Evolutionary conservation across 2,113 vertebrate genomes (phyloP).

Genomic region (Galeopterus variegatus): DNA sequence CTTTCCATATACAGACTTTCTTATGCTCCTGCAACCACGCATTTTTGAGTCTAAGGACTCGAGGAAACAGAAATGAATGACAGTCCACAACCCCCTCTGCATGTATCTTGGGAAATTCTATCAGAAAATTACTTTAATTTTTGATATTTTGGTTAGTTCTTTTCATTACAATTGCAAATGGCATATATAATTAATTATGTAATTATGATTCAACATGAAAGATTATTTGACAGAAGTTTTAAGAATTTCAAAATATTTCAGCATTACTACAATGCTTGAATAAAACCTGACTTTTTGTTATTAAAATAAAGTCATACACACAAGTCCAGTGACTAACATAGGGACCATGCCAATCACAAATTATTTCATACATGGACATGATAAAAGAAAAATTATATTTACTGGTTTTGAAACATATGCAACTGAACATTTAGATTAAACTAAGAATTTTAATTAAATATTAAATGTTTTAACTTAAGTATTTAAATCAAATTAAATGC

Average conservation of each 20-base stretch:
- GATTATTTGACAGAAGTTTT: conserved; percentile 22
- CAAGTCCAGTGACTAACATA: background rate
- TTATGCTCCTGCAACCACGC: background rate
- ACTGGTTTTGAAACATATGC: background rate
- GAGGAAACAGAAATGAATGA: background rate
- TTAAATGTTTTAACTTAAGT: background rate
- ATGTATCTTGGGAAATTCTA: background rate
- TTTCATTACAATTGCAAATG: conserved; percentile 49
- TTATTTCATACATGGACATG: background rate
- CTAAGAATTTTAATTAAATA: conserved; percentile 23
- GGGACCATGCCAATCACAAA: background rate
- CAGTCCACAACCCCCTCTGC: background rate
- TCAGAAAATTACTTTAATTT: conserved; percentile 32
- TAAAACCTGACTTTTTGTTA: background rate
- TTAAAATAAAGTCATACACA: conserved; percentile 20
- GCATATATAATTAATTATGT: conserved; percentile 63
- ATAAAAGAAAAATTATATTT: conserved; percentile 15
- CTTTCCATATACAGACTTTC: background rate
- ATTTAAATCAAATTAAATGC: background rate
- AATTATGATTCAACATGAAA: conserved; percentile 66
- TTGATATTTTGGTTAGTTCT: conserved; percentile 19
- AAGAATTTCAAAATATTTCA: conserved; percentile 48
- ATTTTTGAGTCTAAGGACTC: background rate
- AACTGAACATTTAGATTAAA: background rate
- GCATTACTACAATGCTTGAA: conserved; percentile 32